Evolutionary conservation across 2,797 vertebrate species (phyloP).

Genomic region (Ptychadena robeensis): DNA sequence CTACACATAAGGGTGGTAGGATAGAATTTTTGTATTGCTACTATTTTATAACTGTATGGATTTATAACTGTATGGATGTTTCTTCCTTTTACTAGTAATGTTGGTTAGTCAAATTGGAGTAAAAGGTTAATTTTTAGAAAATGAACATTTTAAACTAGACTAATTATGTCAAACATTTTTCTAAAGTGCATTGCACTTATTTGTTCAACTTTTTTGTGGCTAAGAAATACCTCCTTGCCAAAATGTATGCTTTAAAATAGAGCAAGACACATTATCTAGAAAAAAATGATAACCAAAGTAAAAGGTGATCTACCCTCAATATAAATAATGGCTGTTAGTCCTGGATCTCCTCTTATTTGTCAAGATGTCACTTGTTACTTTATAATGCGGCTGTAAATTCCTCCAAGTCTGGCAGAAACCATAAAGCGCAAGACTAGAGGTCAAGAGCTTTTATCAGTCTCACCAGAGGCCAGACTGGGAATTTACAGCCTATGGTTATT

Average conservation of each 20-base stretch:
- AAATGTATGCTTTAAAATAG: not conserved
- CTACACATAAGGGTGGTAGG: too few relatives aligned
- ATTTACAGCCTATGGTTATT: slow-evolving; percentile 46
- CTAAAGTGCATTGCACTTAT: too few relatives aligned
- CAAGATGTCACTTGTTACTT: slow-evolving; percentile 54
- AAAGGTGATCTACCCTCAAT: not conserved
- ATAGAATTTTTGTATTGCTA: too few relatives aligned
- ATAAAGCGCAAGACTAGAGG: slow-evolving; percentile 53
- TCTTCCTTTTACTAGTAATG: too few relatives aligned
- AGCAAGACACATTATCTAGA: not conserved
- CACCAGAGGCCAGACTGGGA: slow-evolving; percentile 54
- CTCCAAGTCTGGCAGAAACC: slow-evolving; percentile 42
- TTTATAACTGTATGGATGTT: too few relatives aligned
- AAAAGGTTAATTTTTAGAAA: too few relatives aligned
- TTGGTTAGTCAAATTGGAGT: too few relatives aligned
- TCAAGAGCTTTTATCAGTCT: slow-evolving; percentile 60
- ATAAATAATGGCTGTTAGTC: slow-evolving; percentile 18
- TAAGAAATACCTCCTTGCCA: not conserved
- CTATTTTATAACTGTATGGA: too few relatives aligned
- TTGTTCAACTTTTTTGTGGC: too few relatives aligned
- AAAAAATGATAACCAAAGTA: not conserved
- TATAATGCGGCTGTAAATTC: slow-evolving; percentile 53
- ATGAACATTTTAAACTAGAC: too few relatives aligned
- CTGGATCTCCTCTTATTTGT: slow-evolving; percentile 42
- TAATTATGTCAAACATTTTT: too few relatives aligned